phyloP scores from a whole-genome alignment of 1,140 invertebrate species.

The Trichomalopsis sarcophagae region DNA sequence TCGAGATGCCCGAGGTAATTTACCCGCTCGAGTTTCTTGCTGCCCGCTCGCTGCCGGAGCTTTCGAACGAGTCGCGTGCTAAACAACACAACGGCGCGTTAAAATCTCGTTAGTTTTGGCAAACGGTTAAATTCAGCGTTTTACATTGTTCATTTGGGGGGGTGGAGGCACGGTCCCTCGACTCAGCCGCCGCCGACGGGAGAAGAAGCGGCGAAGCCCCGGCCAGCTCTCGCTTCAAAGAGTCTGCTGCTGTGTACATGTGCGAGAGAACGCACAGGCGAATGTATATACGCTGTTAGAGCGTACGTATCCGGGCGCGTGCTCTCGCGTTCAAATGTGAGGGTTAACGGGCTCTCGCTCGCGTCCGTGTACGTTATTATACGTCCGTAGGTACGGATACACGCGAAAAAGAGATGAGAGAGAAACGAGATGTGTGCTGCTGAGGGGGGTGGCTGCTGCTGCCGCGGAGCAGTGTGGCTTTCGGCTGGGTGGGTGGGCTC shows the following conservation, averaged over 20 bases:
- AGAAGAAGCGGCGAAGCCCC: neutral
- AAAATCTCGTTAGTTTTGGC: constrained; percentile 39
- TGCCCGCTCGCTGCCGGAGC: neutral
- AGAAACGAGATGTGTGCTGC: constrained; percentile 45
- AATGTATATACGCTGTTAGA: too few relatives aligned
- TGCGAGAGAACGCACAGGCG: neutral
- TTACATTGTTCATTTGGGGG: constrained; percentile 32
- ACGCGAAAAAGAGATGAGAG: neutral
- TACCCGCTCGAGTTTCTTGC: neutral
- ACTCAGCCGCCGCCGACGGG: neutral
- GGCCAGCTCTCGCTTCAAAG: constrained; percentile 15
- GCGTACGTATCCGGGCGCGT: neutral
- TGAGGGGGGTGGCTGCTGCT: constrained; percentile 48
- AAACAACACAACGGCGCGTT: neutral
- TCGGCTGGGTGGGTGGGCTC: constrained; percentile 40
- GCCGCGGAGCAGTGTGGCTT: constrained; percentile 45
- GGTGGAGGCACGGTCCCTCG: neutral
- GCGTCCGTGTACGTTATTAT: constrained; percentile 58
- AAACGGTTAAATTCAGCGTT: constrained; percentile 32
- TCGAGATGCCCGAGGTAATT: neutral
- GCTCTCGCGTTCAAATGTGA: constrained; percentile 2
- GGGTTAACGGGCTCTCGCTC: constrained; percentile 36
- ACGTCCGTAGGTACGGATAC: constrained; percentile 48
- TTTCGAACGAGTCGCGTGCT: too few relatives aligned
- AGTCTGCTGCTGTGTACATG: neutral